Percentiles rank a stretch among this genome's conserved stretches.
phyloP scores from a whole-genome alignment of 2,797 vertebrate genomes.

The Numenius phaeopus region DNA sequence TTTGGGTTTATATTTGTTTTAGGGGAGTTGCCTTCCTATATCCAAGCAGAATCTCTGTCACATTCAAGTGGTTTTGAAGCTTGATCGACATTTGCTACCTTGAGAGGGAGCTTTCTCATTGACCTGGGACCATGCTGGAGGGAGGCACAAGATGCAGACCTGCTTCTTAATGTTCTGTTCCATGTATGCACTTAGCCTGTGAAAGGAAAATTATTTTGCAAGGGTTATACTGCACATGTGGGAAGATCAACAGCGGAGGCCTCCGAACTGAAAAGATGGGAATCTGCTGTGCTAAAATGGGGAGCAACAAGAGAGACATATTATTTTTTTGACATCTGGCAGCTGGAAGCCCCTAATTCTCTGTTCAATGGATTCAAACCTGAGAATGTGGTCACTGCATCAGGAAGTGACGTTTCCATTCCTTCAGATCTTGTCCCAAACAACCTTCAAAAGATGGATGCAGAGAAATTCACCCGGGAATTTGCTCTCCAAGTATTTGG shows the following conservation, averaged over 20 bases:
- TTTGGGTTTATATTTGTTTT: not conserved
- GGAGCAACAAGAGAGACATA: not conserved
- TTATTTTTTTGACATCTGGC: not conserved
- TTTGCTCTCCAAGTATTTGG: not conserved
- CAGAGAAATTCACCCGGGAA: not conserved
- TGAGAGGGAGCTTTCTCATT: not conserved
- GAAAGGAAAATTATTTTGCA: not conserved
- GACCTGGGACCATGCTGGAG: not conserved
- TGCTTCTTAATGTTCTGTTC: not conserved
- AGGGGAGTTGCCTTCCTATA: not conserved
- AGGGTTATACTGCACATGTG: not conserved
- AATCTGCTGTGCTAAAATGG: not conserved
- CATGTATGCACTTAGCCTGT: not conserved
- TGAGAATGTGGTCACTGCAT: not conserved
- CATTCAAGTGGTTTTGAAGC: not conserved
- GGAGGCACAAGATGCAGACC: not conserved
- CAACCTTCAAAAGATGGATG: not conserved
- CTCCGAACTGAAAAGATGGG: not conserved
- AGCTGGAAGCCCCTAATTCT: not conserved
- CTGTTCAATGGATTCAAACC: not conserved
- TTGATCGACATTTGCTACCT: not conserved
- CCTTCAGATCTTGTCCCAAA: not conserved
- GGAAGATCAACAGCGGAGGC: not conserved
- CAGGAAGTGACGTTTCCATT: not conserved
- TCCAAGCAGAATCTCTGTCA: not conserved